Base-by-base conservation (phyloP, 2,113 vertebrate genomes). In the Eublepharis macularius region DNA sequence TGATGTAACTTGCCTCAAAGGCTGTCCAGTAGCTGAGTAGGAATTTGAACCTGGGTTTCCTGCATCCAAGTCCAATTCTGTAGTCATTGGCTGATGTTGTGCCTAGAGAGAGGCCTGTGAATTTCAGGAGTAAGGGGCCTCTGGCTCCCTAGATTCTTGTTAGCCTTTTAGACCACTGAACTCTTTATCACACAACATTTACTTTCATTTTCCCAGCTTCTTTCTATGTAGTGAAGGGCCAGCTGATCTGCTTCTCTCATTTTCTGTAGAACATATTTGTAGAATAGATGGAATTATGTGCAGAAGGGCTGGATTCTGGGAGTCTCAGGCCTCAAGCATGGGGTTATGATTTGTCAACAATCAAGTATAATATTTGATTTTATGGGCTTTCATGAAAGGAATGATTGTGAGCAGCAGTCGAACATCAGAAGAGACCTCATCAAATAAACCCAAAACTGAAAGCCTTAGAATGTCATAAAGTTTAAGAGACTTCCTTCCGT, bases 381-480 rank as follows among this genome's bases (percentile, higher is more conserved):
- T 98, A 98, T 96, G 95, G 92, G 95, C 85, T 95, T 97, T 98
- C 97, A 97, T 98, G 98, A 98, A 98, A 98, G 94, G 95, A 91
- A 94, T 95, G 94, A 95, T 96, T 96, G 96, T 96, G 94, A 96
- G 96, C 93, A 80, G 86, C 97, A 96, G 96, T 95, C 94, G 96
- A 97, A 98, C 97, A 98, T 98, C 97, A 98, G 97, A 98, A 96
- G 96, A 96, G 96, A 95, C 95, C 95, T 94, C 88, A 95, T 92
- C 97, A 74, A 96, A 96, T 96, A 97, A 97, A 96, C 95, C 93
- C 95, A 93, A 91, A 95, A 94, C 96, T 96, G 96, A 94, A 94
- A 95, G 95, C 97, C 97, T 96, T 97, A 97, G 97, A 98, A 98
- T 97, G 97, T 95, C 96, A 95, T 98, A 98, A 98, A 98, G 97